Base-by-base conservation (phyloP, 1,140 invertebrate genomes). In the silkworm (Bombyx mori) region DNA sequence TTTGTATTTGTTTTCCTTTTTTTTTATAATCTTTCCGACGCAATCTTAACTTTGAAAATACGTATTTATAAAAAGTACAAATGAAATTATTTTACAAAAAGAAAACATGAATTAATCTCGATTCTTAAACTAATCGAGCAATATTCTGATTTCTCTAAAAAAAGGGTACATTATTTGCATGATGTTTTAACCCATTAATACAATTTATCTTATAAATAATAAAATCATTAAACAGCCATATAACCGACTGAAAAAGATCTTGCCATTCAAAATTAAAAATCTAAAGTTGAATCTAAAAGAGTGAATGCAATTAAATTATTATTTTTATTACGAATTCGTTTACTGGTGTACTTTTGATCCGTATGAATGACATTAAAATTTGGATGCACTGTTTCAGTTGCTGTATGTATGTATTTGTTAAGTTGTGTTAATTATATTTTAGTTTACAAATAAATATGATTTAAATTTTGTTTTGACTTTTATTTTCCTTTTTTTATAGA, bases 401-500 rank as follows among this genome's bases (percentile, higher is more conserved):
- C 74, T 82, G 79, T 85, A 82, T 79, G 77, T 80, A 77, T 76
- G 78, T 86, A 84, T 84, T 84, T 82, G 81, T 84, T 86, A 86
- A 84, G 81, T 86, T 86, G 80, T 86, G 82, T 86, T 84, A 86
- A 47, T 35, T 10, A 47, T 83, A 86, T 83, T 81, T 70, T 86
- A 86, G 83, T 82, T 84, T 75, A 82, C 84, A 83, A 84, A 82
- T 80, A 86, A 79, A 73, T 80, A 73, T 73, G 82, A 79, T 69
- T 77, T 59, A 79, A 64, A 71, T 75, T 73, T 75, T 76, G 76
- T 75, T 71, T 84, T 83, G 83, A 67, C 75, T 83, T 82, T 84
- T 84, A 71, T 75, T 83, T 84, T 86, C 57, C 52, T 75, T 77
- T 75, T 58, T 72, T 69, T 79, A 75, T 44, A 64, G 65, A 65